A percentile compares a stretch with the other conserved stretches of the same genome.
These are phyloP conservation scores for Lymantria monacha DNA, from an alignment of 2,888 invertebrate genomes.

Conservation along the genomic window DNA sequence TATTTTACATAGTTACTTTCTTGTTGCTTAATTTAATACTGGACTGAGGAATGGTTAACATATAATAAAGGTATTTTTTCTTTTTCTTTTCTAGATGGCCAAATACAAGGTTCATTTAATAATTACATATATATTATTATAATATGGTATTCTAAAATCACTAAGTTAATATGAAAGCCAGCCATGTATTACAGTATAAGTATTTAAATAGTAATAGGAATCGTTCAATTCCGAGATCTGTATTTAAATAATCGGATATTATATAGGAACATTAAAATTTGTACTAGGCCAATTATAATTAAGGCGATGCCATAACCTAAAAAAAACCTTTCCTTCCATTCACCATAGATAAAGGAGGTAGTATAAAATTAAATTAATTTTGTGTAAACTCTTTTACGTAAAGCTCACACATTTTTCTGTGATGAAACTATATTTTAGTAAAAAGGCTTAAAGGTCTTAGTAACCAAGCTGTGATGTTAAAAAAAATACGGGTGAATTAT, in stretches of 20 bases:
- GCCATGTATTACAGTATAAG: constrained; percentile 25
- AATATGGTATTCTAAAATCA: neutral
- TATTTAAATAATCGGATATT: constrained; percentile 20
- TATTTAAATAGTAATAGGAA: constrained; percentile 37
- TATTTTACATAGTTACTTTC: constrained; percentile 34
- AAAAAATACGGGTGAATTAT: neutral
- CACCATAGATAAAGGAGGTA: neutral
- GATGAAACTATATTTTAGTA: no score
- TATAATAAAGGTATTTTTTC: constrained; percentile 4
- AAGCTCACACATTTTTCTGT: neutral
- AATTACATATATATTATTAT: neutral
- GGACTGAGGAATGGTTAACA: constrained; percentile 65
- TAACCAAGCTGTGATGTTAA: no score
- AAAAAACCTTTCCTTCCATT: neutral
- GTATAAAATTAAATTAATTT: neutral
- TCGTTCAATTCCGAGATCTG: constrained; percentile 41
- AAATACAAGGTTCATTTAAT: neutral
- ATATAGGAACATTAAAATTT: constrained; percentile 33
- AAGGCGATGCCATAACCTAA: neutral
- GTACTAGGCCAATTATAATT: constrained; percentile 18
- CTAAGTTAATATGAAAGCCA: constrained; percentile 11
- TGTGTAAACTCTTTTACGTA: no score
- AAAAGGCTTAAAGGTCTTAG: no score
- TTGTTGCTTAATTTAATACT: constrained; percentile 54
- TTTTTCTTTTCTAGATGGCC: constrained; percentile 2